Evolutionary conservation across 2,113 vertebrate genomes (phyloP), one percentile per base, ranked within the genome.

Genomic region (Corythornis madagascariensis): DNA sequence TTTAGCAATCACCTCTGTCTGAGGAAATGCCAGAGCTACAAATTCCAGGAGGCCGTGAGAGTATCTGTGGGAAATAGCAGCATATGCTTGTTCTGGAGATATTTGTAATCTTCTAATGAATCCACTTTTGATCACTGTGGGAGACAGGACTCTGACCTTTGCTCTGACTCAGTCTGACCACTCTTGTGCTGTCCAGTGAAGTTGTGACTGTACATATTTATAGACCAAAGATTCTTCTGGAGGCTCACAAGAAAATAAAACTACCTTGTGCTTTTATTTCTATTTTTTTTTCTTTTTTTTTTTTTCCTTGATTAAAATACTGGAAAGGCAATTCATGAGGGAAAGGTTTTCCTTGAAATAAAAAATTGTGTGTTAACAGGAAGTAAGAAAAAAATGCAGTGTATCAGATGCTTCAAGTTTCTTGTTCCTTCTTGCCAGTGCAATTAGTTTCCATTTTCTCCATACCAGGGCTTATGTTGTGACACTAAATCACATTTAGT

Each of bases 371-470:
- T 17, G 5, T 64, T 78, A 76, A 24, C 4, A 52, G 60, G 38
- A 91, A 79, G 25, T 42, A 85, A 73, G 33, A 79, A 55, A 42
- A 47, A 76, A 86, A 88, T 16, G 26, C 28, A 70, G 25, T 33
- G 3, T 77, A 57, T 57, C 25, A 26, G 17, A 31, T 55, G 13
- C 16, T 66, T 77, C 15, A 15, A 52, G 22, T 74, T 57, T 80
- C 38, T 78, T 74, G 9, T 60, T 88, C 33, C 33, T 70, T 88
- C 52, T 31, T 91, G 56, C n/a, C 14, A 40, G 38, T 7, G 22
- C 52, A 77, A 83, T 88, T 72, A 66, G 43, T 88, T 76, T 88
- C 48, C n/a, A 60, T 92, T 77, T 83, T 81, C 57, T 53, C 76
- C 53, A 56, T 15, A 43, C 22, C 26, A 38, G 29, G 18, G 20